These are phyloP conservation scores for Pampusana beccarii DNA, from an alignment of 2,113 vertebrate species.

Conservation along the genomic window DNA sequence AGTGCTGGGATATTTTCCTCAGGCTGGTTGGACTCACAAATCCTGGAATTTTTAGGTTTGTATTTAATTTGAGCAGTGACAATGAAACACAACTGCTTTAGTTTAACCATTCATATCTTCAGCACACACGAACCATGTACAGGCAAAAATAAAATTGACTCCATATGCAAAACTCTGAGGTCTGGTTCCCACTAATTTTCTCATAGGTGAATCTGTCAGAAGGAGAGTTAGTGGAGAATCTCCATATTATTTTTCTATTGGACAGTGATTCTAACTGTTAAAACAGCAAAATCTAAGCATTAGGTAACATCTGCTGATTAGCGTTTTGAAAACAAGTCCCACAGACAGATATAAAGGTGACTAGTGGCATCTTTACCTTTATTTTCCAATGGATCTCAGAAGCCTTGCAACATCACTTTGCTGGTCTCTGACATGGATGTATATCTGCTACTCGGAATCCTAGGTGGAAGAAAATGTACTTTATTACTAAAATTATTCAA, in stretches of 20 bases:
- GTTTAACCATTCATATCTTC: neutral
- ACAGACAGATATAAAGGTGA: neutral
- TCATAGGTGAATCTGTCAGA: neutral
- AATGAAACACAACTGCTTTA: neutral
- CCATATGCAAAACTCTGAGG: neutral
- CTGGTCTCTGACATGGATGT: constrained; percentile 2
- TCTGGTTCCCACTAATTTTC: neutral
- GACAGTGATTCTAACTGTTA: neutral
- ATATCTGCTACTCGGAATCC: constrained; percentile 11
- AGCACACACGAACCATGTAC: neutral
- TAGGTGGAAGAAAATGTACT: neutral
- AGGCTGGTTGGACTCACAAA: neutral
- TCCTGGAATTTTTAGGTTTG: neutral
- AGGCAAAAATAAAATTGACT: neutral
- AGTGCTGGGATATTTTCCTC: neutral
- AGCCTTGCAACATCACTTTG: neutral
- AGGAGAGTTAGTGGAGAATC: neutral
- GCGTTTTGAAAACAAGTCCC: neutral
- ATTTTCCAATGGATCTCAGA: neutral
- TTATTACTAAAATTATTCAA: constrained; percentile 25
- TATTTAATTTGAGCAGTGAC: neutral
- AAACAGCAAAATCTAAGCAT: neutral
- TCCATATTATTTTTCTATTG: neutral
- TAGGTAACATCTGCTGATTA: neutral
- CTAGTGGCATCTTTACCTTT: neutral